Conservation (phyloP, 2,113 vertebrate species). For the Acanthochromis polyacanthus region DNA sequence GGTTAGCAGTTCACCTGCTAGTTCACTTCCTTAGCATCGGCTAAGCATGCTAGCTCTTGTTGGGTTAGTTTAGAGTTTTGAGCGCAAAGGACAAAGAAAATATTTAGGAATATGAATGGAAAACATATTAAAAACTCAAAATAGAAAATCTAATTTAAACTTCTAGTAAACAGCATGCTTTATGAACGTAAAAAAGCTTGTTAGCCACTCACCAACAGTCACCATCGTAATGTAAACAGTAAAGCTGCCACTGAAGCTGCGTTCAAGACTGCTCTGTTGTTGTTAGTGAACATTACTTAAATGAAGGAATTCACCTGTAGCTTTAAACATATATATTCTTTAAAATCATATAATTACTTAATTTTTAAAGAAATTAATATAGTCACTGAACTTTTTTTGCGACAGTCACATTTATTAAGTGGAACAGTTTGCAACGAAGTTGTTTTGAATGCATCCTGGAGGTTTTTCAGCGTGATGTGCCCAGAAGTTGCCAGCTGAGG, state of each 20-base stretch:
- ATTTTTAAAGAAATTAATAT: no score
- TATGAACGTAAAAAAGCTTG: background rate
- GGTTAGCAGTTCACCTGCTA: background rate
- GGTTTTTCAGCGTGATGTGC: background rate
- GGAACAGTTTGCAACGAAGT: background rate
- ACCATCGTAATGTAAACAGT: slow-evolving; percentile 62
- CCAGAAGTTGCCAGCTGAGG: slow-evolving; percentile 20
- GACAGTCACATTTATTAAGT: background rate
- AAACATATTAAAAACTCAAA: background rate
- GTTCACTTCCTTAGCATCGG: slow-evolving; percentile 56
- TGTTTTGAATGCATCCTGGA: slow-evolving; percentile 46
- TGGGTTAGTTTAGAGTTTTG: background rate
- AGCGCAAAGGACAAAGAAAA: background rate
- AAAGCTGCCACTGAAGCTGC: background rate
- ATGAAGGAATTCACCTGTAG: accelerated
- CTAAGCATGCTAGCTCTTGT: no score
- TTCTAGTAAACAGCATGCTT: background rate
- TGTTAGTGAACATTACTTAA: background rate
- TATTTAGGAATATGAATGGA: no score
- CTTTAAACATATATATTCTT: background rate
- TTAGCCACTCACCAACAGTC: slow-evolving; percentile 64
- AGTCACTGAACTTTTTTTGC: no score
- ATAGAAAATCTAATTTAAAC: background rate
- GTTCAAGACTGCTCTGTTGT: slow-evolving; percentile 43
- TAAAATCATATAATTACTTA: no score